These are phyloP conservation scores for Mareca penelope DNA, from an alignment of 2,797 vertebrate species.

Conservation along the genomic window DNA sequence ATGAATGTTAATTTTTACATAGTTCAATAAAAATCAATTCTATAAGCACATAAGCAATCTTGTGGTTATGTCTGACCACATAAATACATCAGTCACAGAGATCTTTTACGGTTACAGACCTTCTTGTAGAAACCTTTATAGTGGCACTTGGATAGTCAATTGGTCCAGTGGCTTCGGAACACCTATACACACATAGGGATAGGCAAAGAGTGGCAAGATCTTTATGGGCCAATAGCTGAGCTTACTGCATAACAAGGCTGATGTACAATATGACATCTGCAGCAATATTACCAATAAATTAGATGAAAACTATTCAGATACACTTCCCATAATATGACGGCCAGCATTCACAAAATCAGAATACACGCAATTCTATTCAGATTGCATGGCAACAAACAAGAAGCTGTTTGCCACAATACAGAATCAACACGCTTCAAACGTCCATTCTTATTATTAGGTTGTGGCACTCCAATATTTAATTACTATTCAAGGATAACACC, in stretches of 20 bases:
- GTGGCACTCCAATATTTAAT: slow-evolving; percentile 8
- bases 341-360: neutral
- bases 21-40: slow-evolving; percentile 66
- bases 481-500: neutral
- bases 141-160: slow-evolving; percentile 64
- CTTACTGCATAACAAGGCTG: slow-evolving; percentile 7
- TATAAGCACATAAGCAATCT: slow-evolving; percentile 75
- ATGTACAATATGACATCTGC: slow-evolving; percentile 47
- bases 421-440: neutral
- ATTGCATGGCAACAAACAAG: slow-evolving; percentile 23
- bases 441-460: neutral
- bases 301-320: slow-evolving; percentile 41
- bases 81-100: slow-evolving; percentile 64
- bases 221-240: neutral
- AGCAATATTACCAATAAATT: slow-evolving; percentile 60
- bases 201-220: slow-evolving; percentile 4
- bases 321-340: neutral
- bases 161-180: slow-evolving; percentile 72
- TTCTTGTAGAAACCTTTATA: slow-evolving; percentile 44
- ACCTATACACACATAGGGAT: neutral
- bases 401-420: slow-evolving; percentile 38
- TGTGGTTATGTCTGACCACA: slow-evolving; percentile 68
- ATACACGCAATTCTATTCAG: neutral
- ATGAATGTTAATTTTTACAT: slow-evolving; percentile 78
- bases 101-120: slow-evolving; percentile 48